Conservation (phyloP, 2,888 invertebrate genomes). For the Perithous albicinctus region DNA sequence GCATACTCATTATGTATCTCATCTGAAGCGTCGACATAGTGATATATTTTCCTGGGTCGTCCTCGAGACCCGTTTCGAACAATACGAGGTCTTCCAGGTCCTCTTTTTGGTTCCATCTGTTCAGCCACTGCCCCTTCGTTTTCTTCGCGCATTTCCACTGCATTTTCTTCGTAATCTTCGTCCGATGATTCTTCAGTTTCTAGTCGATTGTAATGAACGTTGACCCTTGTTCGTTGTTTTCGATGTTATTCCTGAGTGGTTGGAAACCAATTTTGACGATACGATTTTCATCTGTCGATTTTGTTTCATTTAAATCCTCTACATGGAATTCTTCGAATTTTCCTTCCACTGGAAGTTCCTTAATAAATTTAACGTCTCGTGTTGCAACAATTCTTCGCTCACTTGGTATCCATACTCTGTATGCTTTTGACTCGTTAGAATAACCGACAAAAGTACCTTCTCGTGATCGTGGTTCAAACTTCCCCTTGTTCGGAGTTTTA, state of each 20-base stretch:
- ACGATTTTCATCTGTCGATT: background rate
- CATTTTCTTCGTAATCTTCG: constrained; percentile 49
- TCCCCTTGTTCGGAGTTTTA: constrained; percentile 25
- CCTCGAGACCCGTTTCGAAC: background rate
- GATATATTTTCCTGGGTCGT: background rate
- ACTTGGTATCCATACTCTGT: too few species aligned
- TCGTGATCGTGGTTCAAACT: constrained; percentile 42
- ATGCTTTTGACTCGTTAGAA: constrained; percentile 43
- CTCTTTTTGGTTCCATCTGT: background rate
- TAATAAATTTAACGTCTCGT: constrained; percentile 27
- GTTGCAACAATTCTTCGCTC: constrained; percentile 27
- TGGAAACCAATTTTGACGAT: background rate
- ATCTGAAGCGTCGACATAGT: background rate
- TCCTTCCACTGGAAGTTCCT: background rate
- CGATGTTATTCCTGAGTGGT: background rate
- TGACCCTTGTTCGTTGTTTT: background rate
- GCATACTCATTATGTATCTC: background rate
- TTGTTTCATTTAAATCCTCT: background rate
- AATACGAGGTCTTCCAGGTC: background rate
- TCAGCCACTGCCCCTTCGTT: background rate
- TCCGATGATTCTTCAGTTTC: background rate
- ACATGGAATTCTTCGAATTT: background rate
- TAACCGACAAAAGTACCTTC: constrained; percentile 50
- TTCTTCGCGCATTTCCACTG: constrained; percentile 48
- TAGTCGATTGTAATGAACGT: background rate